phyloP scores from a whole-genome alignment of 2,888 invertebrate species.

The Sepiola atlantica region DNA sequence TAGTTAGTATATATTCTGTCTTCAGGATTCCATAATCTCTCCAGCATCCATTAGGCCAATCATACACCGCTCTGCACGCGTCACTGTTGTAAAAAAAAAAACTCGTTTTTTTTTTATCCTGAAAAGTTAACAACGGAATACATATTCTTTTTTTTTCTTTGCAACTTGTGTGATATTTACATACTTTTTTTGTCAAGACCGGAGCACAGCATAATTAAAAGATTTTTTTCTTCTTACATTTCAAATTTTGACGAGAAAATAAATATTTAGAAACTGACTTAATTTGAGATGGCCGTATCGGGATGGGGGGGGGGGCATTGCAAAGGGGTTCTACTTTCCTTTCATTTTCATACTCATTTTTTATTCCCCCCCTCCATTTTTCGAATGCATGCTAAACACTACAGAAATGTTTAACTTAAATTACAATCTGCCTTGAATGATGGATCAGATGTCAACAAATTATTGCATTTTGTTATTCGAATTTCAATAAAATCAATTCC shows the following conservation, averaged over 20 bases:
- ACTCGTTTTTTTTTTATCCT: no score
- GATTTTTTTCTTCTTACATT: conserved; percentile 14
- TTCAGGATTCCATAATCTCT: no score
- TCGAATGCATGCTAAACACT: background rate
- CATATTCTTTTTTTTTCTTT: no score
- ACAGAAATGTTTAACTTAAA: conserved; percentile 14
- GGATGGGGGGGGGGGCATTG: no score
- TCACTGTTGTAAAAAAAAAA: no score
- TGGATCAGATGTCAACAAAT: conserved; percentile 20
- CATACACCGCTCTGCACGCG: no score
- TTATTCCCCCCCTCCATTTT: background rate
- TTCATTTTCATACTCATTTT: no score
- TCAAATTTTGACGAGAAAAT: background rate
- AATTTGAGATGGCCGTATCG: background rate
- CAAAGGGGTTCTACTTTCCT: no score
- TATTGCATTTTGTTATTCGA: background rate
- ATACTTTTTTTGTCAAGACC: background rate
- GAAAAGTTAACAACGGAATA: no score
- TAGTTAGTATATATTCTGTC: no score
- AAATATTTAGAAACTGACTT: background rate
- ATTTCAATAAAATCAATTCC: conserved; percentile 21
- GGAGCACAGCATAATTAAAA: background rate
- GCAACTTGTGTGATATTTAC: background rate
- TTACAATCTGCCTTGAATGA: background rate
- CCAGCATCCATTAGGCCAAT: no score